phyloP scores from a whole-genome alignment of 2,113 vertebrate species.

The Alethe diademata region DNA sequence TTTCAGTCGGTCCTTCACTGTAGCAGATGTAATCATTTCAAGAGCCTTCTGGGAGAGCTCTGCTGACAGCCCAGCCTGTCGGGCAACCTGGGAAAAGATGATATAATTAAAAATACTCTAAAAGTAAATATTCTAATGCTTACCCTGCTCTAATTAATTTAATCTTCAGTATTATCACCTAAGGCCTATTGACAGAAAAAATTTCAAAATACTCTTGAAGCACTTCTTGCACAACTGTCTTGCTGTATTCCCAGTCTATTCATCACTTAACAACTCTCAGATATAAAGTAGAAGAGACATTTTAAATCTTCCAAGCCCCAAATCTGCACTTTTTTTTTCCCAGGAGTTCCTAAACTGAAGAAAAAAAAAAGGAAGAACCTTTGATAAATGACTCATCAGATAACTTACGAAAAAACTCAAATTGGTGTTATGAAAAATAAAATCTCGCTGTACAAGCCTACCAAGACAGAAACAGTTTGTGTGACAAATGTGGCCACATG shows the following conservation, averaged over 20 bases:
- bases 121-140: not conserved
- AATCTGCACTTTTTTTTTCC: not conserved
- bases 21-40: slow-evolving; percentile 63
- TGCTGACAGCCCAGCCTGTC: slow-evolving; percentile 80
- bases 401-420: rapidly evolving
- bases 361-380: not conserved
- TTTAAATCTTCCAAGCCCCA: not conserved
- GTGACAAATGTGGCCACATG: not conserved
- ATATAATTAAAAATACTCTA: not conserved
- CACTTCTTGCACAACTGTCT: not conserved
- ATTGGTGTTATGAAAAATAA: not conserved
- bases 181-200: not conserved
- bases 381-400: not conserved
- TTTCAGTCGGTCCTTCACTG: slow-evolving; percentile 85
- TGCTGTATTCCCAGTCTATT: not conserved
- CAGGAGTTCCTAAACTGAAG: not conserved
- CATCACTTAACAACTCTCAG: not conserved
- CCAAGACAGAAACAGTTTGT: not conserved
- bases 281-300: not conserved
- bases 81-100: slow-evolving; percentile 74
- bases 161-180: not conserved
- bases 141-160: not conserved
- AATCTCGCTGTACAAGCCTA: not conserved
- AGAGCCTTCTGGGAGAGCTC: slow-evolving; percentile 70
- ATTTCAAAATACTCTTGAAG: not conserved